Percentiles rank a stretch among this genome's conserved stretches.
These are phyloP conservation scores for Bothrops alternatus DNA, from an alignment of 2,797 vertebrate species.

Conservation along the genomic window DNA sequence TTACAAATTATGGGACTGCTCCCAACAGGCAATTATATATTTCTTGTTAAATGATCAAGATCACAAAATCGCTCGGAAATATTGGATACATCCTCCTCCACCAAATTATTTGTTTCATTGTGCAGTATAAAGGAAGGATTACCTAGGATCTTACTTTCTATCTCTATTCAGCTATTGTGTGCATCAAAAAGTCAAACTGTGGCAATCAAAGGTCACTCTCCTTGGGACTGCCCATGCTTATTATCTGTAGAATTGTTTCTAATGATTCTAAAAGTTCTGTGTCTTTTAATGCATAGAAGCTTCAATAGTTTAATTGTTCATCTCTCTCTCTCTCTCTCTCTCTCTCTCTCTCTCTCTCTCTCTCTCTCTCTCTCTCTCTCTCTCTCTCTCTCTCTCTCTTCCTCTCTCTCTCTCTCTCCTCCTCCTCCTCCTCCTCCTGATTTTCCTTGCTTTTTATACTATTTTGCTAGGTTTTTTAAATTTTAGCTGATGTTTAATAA, in stretches of 20 bases:
- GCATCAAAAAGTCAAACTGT: background rate
- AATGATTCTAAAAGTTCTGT: background rate
- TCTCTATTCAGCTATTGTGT: background rate
- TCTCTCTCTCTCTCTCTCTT: too few species aligned
- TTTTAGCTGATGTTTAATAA: background rate
- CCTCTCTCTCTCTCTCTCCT: background rate
- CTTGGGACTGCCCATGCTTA: background rate
- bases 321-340: background rate
- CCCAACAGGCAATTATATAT: background rate
- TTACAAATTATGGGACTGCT: background rate
- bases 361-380: too few species aligned
- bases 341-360: too few species aligned
- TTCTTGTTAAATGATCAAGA: background rate
- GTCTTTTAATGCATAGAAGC: background rate
- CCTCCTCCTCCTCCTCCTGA: background rate
- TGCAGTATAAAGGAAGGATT: background rate
- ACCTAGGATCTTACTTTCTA: background rate
- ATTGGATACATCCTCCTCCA: background rate
- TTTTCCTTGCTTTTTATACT: background rate
- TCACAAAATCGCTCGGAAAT: background rate
- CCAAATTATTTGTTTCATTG: background rate
- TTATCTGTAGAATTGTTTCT: background rate
- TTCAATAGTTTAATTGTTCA: background rate
- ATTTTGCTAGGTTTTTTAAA: background rate
- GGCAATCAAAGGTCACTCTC: background rate